Percentiles rank a stretch among this genome's conserved stretches.
phyloP scores from a whole-genome alignment of 2,113 vertebrate species.

The Mus spicilegus region DNA sequence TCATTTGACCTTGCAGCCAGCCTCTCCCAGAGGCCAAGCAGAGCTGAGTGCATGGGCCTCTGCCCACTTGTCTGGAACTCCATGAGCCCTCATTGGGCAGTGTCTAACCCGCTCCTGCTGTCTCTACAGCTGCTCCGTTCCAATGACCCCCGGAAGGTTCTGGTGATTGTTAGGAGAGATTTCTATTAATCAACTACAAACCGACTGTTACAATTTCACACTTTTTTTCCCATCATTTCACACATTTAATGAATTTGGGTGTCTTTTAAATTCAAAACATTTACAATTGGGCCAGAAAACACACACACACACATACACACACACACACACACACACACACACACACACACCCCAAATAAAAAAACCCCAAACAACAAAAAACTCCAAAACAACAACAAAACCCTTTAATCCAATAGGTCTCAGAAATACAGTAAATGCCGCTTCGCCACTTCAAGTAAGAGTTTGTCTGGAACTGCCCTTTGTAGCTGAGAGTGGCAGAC shows the following conservation, averaged over 20 bases:
- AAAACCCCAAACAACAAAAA: background rate
- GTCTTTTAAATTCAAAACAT: conserved; percentile 85
- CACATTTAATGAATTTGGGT: conserved; percentile 88
- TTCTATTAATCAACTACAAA: conserved; percentile 92
- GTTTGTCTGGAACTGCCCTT: background rate
- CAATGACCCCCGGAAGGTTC: conserved; percentile 89
- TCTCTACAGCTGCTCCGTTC: conserved; percentile 91
- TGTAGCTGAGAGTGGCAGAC: background rate
- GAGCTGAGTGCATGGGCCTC: conserved; percentile 83
- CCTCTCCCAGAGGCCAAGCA: conserved; percentile 72
- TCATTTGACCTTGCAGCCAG: conserved; percentile 80
- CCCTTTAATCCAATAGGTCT: conserved; percentile 68
- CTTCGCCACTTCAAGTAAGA: conserved; percentile 39
- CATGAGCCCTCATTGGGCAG: conserved; percentile 80
- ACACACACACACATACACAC: background rate
- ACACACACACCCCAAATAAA: background rate
- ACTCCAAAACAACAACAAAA: background rate
- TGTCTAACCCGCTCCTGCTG: conserved; percentile 89
- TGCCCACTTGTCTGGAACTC: conserved; percentile 85
- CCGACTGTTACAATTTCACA: conserved; percentile 92
- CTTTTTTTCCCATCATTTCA: conserved; percentile 89
- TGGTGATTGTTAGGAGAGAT: conserved; percentile 87
- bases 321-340: conserved; percentile 26
- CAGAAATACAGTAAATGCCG: conserved; percentile 62
- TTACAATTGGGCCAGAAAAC: conserved; percentile 74